Evolutionary conservation across 2,888 invertebrate species (phyloP).

Genomic region (Eumacrocentrus americanus): DNA sequence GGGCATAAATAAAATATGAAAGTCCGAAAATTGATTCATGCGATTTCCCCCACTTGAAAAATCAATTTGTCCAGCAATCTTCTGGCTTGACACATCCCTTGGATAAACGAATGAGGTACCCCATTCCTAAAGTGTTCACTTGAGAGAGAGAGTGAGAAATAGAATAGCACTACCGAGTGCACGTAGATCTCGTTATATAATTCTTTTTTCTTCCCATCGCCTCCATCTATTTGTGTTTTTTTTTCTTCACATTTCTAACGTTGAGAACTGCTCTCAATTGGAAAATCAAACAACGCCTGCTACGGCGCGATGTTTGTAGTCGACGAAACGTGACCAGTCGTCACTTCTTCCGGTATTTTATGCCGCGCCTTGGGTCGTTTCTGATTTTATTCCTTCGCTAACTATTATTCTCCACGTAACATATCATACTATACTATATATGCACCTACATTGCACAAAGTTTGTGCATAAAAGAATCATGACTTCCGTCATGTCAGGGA

Average conservation of each 20-base stretch:
- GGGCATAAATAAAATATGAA: too few relatives aligned
- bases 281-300: conserved; percentile 36
- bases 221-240: neutral
- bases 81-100: conserved; percentile 12
- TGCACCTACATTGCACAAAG: too few relatives aligned
- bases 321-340: conserved; percentile 35
- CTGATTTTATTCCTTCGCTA: neutral
- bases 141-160: conserved; percentile 17
- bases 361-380: neutral
- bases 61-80: conserved; percentile 24
- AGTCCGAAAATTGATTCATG: conserved; percentile 11
- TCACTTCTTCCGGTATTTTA: conserved; percentile 3
- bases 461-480: too few relatives aligned
- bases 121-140: conserved; percentile 5
- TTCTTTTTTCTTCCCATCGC: conserved; percentile 12
- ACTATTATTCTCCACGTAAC: neutral
- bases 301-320: conserved; percentile 37
- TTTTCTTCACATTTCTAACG: conserved; percentile 10
- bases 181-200: conserved; percentile 12
- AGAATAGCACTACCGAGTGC: conserved; percentile 11
- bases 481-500: too few relatives aligned
- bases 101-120: conserved; percentile 6
- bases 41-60: conserved; percentile 16
- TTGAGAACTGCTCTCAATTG: conserved; percentile 31
- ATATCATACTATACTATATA: neutral